A percentile compares a stretch with the other conserved stretches of the same genome.
These are phyloP conservation scores for Sparidentex hasta DNA, from an alignment of 2,797 vertebrate genomes.

Conservation along the genomic window DNA sequence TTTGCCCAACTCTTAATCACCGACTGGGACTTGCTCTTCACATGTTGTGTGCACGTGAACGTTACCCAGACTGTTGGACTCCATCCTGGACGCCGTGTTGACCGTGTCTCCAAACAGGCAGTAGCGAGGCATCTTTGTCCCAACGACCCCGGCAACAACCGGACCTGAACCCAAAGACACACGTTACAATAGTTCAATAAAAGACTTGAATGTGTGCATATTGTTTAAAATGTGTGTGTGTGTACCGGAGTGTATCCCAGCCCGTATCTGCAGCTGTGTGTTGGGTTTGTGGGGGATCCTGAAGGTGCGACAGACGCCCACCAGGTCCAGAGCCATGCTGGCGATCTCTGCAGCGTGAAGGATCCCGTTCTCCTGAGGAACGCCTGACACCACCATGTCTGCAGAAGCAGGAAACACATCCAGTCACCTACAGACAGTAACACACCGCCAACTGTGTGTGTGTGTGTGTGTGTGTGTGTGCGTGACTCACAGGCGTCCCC, in stretches of 20 bases:
- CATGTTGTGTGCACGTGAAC: no score
- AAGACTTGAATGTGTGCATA: background rate
- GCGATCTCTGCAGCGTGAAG: constrained; percentile 86
- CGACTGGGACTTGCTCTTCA: no score
- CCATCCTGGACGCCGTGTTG: constrained; percentile 94
- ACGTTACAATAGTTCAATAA: background rate
- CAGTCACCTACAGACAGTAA: background rate
- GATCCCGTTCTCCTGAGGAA: constrained; percentile 89
- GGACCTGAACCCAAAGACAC: constrained; percentile 78
- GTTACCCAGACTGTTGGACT: constrained; percentile 92
- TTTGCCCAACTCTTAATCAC: no score
- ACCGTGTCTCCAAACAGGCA: constrained; percentile 95
- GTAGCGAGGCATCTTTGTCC: constrained; percentile 95
- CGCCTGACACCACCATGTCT: constrained; percentile 91
- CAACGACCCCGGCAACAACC: constrained; percentile 92
- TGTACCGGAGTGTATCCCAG: constrained; percentile 89
- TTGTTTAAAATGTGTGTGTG: background rate
- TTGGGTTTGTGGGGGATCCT: constrained; percentile 89
- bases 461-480: background rate
- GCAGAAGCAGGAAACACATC: background rate
- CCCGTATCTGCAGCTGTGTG: constrained; percentile 88
- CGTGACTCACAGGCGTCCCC: constrained; percentile 87
- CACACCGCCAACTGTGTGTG: background rate
- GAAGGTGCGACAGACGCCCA: constrained; percentile 88
- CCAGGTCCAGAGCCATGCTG: constrained; percentile 90